Evolutionary conservation across 2,113 vertebrate species (phyloP).

Genomic region (Varanus salvator): DNA sequence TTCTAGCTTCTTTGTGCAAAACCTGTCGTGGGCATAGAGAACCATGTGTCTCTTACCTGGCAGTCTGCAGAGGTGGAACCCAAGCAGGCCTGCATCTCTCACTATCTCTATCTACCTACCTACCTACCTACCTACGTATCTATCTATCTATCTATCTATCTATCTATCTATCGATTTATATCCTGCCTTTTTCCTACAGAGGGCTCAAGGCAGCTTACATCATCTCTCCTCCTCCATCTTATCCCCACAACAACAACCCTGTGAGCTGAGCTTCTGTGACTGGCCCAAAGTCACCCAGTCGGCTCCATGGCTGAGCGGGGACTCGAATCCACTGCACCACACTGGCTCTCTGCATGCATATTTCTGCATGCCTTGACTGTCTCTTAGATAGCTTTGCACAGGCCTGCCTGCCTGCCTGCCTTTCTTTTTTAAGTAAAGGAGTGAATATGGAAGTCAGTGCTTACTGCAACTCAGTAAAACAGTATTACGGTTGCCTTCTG

Average conservation of each 20-base stretch:
- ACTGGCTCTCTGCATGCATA: not conserved
- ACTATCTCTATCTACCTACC: no score
- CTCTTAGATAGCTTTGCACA: not conserved
- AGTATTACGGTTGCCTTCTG: not conserved
- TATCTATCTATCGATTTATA: no score
- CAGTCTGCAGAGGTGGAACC: not conserved
- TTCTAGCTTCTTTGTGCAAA: not conserved
- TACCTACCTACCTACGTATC: no score
- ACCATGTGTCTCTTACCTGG: not conserved
- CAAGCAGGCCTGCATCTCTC: not conserved
- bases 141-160: no score
- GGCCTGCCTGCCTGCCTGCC: not conserved
- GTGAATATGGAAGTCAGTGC: not conserved
- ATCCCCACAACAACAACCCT: no score
- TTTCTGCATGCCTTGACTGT: not conserved
- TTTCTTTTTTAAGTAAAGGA: not conserved
- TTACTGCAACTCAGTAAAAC: not conserved
- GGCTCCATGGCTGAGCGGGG: no score
- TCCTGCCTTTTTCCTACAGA: no score
- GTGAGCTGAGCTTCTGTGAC: no score
- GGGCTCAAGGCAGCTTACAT: no score
- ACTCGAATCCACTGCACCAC: no score
- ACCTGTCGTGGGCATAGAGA: not conserved
- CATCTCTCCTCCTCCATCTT: no score
- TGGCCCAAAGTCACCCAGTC: no score